Conservation (phyloP, 2,797 vertebrate species). For the Valencia hispanica region DNA sequence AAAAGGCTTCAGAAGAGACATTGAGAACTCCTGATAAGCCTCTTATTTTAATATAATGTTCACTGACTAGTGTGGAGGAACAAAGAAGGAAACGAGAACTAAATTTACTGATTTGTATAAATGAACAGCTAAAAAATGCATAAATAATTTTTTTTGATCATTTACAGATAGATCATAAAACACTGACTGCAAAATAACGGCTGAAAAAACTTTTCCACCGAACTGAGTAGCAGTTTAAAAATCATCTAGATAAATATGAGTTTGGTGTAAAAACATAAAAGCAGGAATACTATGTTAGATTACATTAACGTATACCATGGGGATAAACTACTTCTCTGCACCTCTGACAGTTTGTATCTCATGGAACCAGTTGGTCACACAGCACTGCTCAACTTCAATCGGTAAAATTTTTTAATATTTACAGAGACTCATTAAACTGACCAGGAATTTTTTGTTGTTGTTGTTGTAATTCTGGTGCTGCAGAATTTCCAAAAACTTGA, state of each 20-base stretch:
- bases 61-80: neutral
- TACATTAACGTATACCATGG: neutral
- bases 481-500: too few species aligned
- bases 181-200: rapidly evolving
- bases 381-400: too few species aligned
- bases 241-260: neutral
- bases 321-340: neutral
- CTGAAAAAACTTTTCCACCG: neutral
- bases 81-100: neutral
- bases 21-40: too few species aligned
- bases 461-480: too few species aligned
- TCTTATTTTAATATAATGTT: neutral
- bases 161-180: neutral
- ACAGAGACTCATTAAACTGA: too few species aligned
- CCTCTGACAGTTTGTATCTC: too few species aligned
- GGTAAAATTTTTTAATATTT: too few species aligned
- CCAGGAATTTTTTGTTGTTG: too few species aligned
- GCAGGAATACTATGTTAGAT: neutral
- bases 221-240: neutral
- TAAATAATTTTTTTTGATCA: neutral
- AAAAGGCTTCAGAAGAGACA: too few species aligned
- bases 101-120: neutral
- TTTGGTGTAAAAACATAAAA: neutral
- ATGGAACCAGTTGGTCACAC: too few species aligned
- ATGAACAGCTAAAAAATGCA: neutral